Conservation (phyloP, 2,797 vertebrate genomes). For the Emys orbicularis region DNA sequence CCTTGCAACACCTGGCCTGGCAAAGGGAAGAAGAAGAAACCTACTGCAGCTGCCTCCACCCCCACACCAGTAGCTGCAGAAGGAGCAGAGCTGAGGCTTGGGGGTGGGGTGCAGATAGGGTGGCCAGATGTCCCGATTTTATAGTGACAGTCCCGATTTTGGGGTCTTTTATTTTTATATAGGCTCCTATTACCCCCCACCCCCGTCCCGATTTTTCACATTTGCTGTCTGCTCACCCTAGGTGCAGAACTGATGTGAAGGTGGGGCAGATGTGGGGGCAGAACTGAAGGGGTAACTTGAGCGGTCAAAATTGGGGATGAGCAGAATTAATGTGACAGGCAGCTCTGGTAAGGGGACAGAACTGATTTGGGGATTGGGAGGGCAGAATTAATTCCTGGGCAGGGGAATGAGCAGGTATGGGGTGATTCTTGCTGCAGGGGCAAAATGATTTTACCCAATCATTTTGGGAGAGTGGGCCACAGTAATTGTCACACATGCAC, state of each 20-base stretch:
- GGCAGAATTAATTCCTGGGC: not conserved
- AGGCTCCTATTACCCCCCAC: no score
- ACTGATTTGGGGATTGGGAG: not conserved
- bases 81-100: rapidly evolving
- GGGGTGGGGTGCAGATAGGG: not conserved
- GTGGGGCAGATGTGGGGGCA: rapidly evolving
- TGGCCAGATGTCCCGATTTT: no score
- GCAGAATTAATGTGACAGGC: not conserved
- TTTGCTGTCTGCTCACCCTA: no score
- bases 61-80: not conserved
- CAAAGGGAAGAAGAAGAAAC: not conserved
- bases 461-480: not conserved
- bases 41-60: not conserved
- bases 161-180: no score
- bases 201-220: no score
- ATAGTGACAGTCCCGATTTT: no score
- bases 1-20: not conserved
- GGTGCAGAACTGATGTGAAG: not conserved
- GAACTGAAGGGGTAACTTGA: not conserved
- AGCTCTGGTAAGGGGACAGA: rapidly evolving
- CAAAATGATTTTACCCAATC: not conserved
- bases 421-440: not conserved
- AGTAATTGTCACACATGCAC: rapidly evolving
- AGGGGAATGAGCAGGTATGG: not conserved
- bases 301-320: not conserved